A percentile compares a stretch with the other conserved stretches of the same genome.
These are phyloP conservation scores for Eupeodes luniger DNA, from an alignment of 2,888 invertebrate genomes.

Conservation along the genomic window DNA sequence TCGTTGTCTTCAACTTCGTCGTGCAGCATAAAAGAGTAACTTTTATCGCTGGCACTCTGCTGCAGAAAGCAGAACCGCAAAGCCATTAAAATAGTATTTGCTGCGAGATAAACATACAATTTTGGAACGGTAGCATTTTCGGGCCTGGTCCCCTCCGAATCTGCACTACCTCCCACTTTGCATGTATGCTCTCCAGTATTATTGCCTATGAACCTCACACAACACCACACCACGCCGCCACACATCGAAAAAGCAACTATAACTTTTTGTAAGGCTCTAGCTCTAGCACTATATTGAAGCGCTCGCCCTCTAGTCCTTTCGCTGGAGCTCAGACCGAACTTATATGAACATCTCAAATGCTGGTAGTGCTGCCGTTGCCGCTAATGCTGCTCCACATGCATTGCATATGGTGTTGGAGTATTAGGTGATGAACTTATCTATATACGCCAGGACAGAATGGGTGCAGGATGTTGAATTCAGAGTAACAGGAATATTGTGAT, in stretches of 20 bases:
- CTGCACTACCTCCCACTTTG: neutral
- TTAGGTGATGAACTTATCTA: constrained; percentile 73
- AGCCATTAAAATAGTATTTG: constrained; percentile 74
- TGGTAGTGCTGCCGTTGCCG: neutral
- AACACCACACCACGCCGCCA: neutral
- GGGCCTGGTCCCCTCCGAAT: constrained; percentile 39
- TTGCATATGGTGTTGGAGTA: constrained; percentile 53
- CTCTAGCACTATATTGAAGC: too few relatives aligned
- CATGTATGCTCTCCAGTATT: too few relatives aligned
- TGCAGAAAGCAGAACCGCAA: constrained; percentile 71
- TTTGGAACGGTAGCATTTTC: constrained; percentile 61
- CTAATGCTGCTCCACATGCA: neutral
- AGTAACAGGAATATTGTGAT: neutral
- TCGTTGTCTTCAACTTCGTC: neutral
- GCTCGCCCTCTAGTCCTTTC: neutral
- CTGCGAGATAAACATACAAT: constrained; percentile 72
- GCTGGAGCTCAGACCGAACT: neutral
- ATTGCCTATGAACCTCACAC: neutral
- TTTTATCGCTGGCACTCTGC: constrained; percentile 71
- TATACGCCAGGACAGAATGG: constrained; percentile 29
- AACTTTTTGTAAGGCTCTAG: constrained; percentile 28
- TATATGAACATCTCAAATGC: constrained; percentile 2
- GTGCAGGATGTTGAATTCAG: constrained; percentile 39
- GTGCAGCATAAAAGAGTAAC: constrained; percentile 43
- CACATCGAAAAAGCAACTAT: constrained; percentile 45